Conservation (phyloP, 2,113 vertebrate genomes). For the Dasypus novemcinctus region DNA sequence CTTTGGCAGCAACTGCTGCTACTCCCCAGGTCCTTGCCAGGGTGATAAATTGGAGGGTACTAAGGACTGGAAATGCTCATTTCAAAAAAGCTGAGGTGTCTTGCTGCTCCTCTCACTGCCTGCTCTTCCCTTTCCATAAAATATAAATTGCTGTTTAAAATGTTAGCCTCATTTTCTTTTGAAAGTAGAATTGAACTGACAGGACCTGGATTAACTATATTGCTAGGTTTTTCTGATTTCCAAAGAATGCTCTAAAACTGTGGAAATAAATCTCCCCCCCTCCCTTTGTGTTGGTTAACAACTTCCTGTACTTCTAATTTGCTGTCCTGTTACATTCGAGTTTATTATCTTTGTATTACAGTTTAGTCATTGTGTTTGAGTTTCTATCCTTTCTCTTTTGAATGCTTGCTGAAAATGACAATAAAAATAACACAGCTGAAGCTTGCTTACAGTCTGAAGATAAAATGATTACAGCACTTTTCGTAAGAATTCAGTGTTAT, state of each 20-base stretch:
- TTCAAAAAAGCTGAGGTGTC: slow-evolving; percentile 75
- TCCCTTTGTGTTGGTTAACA: slow-evolving; percentile 69
- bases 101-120: slow-evolving; percentile 52
- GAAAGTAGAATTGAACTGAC: slow-evolving; percentile 73
- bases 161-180: slow-evolving; percentile 78
- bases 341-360: slow-evolving; percentile 83
- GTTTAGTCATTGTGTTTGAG: slow-evolving; percentile 80
- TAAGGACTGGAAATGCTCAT: slow-evolving; percentile 68
- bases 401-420: slow-evolving; percentile 79
- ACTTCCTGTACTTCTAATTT: slow-evolving; percentile 80
- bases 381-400: slow-evolving; percentile 75
- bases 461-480: slow-evolving; percentile 77
- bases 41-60: slow-evolving; percentile 62
- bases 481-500: slow-evolving; percentile 76
- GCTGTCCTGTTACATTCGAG: slow-evolving; percentile 78
- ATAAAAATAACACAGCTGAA: slow-evolving; percentile 79
- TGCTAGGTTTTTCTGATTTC: slow-evolving; percentile 76
- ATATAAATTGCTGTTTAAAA: slow-evolving; percentile 82
- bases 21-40: slow-evolving; percentile 60
- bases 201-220: slow-evolving; percentile 78
- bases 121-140: slow-evolving; percentile 79
- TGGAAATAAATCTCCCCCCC: slow-evolving; percentile 74
- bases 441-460: slow-evolving; percentile 74
- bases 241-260: slow-evolving; percentile 79
- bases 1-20: slow-evolving; percentile 55